Base-by-base conservation (phyloP, 2,113 vertebrate species). In the Sciurus niger region DNA sequence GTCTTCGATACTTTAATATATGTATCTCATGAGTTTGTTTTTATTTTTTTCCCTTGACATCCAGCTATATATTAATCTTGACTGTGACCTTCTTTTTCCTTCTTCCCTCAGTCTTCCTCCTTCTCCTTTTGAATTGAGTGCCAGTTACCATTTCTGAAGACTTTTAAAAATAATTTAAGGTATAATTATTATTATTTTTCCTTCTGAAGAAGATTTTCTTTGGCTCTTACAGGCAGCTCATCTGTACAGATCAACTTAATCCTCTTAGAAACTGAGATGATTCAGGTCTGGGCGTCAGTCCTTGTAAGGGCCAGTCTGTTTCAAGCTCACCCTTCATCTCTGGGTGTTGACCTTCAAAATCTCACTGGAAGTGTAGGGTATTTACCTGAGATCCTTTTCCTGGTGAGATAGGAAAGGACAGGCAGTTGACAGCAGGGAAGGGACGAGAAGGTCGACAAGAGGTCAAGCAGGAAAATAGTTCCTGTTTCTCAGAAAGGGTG, bases 11-110 rank as follows among this genome's bases (percentile, higher is more conserved):
- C 12, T 28, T 80, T 34, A 76, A 13, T 86, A 70, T 86, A 70
- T 28, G 1, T 68, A 34, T 90, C 40, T 77, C n/a, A 53, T 80
- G 68, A 58, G n/a, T 86, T 85, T 96, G 48, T 89, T 82, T 90
- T 58, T 84, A 5, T 76, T 43, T 60, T 92, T 87, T 32, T 37
- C 6, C 3, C 65, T 94, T 76, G 32, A 12, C n/a, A 78, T 96
- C 43, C 58, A 82, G n/a, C n/a, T 67, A 70, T 37, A 80, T 85
- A 25, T 78, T 65, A 46, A 24, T 16, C 30, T 67, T 24, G 43
- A 25, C 55, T 53, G 17, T 78, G 32, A 12, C 67, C 32, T 34
- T 68, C 32, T 68, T 55, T 13, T 24, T 58, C 32, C 16, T 65
- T 9, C 37, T 46, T 18, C 6, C 14, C 3, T 40, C 6, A 40